These are phyloP conservation scores for Indri indri DNA, from an alignment of 2,113 vertebrate genomes.

Conservation along the genomic window DNA sequence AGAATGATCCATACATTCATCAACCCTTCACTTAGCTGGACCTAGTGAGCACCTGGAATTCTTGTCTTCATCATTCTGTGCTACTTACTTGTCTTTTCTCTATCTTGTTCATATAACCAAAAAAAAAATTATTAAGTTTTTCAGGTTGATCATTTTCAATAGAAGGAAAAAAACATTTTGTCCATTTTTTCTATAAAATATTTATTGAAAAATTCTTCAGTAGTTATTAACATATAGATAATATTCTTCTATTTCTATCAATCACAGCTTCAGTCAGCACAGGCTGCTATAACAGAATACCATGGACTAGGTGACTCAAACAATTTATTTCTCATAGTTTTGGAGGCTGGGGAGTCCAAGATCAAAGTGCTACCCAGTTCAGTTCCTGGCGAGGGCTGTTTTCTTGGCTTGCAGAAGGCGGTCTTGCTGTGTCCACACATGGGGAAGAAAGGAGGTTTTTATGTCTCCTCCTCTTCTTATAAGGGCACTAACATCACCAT, in stretches of 20 bases:
- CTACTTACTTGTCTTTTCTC: neutral
- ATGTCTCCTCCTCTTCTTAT: neutral
- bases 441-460: neutral
- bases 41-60: neutral
- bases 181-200: neutral
- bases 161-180: neutral
- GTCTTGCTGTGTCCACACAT: neutral
- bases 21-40: neutral
- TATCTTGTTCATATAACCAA: neutral
- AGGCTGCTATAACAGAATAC: neutral
- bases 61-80: neutral
- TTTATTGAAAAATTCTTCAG: neutral
- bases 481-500: no score
- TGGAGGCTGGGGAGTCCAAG: neutral
- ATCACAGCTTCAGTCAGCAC: neutral
- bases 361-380: neutral
- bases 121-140: neutral
- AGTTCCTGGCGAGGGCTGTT: neutral
- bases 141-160: neutral
- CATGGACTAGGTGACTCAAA: neutral
- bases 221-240: neutral
- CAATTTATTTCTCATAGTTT: neutral
- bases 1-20: neutral
- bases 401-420: neutral
- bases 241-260: neutral